A percentile compares a stretch with the other conserved stretches of the same genome.
These are phyloP conservation scores for Hyperoplus lanceolatus DNA, from an alignment of 2,797 vertebrate species.

Conservation along the genomic window DNA sequence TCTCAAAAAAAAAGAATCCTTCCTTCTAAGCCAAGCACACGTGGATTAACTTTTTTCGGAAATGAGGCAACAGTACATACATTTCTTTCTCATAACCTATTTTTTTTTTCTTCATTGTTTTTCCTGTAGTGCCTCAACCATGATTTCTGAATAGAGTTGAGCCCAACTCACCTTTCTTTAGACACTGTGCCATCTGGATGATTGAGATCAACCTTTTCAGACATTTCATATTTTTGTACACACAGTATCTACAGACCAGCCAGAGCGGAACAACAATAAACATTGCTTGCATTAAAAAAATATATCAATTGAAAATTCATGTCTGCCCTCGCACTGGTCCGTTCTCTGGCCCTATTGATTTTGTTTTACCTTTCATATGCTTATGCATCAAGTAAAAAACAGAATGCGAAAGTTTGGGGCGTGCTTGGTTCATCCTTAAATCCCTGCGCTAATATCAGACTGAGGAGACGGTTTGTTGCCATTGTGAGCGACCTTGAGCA, in stretches of 20 bases:
- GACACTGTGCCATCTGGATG: neutral
- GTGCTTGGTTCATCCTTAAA: constrained; percentile 63
- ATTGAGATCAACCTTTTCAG: neutral
- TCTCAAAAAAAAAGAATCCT: constrained; percentile 38
- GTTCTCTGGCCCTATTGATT: constrained; percentile 77
- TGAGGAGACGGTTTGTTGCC: constrained; percentile 65
- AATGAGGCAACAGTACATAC: constrained; percentile 54
- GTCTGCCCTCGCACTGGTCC: constrained; percentile 49
- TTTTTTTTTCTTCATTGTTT: constrained; percentile 43
- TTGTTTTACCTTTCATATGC: constrained; percentile 74
- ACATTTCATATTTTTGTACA: constrained; percentile 10
- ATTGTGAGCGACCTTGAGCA: constrained; percentile 77
- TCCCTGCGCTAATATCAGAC: constrained; percentile 68
- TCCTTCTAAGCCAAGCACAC: constrained; percentile 66
- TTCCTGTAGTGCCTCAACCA: neutral
- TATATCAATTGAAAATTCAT: constrained; percentile 65
- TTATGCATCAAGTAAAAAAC: constrained; percentile 76
- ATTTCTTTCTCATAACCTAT: constrained; percentile 77
- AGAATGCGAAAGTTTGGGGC: constrained; percentile 68
- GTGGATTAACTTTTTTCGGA: constrained; percentile 71
- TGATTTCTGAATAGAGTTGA: neutral
- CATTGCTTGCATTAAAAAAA: constrained; percentile 59
- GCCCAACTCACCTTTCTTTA: constrained; percentile 7
- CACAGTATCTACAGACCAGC: constrained; percentile 31
- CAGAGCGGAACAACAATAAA: constrained; percentile 60